Base-by-base conservation (phyloP, 2,113 vertebrate genomes). In the Capricornis sumatraensis region DNA sequence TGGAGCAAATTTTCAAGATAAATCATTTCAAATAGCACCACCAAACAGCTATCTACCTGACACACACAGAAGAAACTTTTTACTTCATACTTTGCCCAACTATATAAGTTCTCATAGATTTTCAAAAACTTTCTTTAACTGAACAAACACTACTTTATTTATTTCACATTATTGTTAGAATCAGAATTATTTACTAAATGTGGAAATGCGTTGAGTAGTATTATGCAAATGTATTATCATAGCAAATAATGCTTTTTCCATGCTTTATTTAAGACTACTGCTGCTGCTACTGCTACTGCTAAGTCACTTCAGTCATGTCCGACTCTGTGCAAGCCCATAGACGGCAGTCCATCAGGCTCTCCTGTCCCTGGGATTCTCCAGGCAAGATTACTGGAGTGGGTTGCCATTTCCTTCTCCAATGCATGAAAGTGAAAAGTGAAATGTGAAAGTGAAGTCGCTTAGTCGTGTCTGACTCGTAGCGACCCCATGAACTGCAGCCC, bases 151-250 rank as follows among this genome's bases (percentile, higher is more conserved):
- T 50, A 52, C 2, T 25, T 28, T 91, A 93, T 57, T 55, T 60
- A 47, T 17, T 76, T 83, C 43, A 94, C 21, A 36, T 78, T 83
- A 8, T 7, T 86, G n/a, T 76, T 87, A 88, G 47, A 84, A 88
- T 58, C 10, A 93, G 87, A 95, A 93, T 53, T 11, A 91, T 45
- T 87, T 74, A 58, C 60, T 33, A 76, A 91, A 19, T 30, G 53
- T 9, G 25, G 40, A 50, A 27, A 4, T 90, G 7, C 3, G 27
- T 93, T 83, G 55, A 83, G 95, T 33, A 90, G 40, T 79, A 10
- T 8, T 78, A 81, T 58, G 11, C 25, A 94, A 71, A 79, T 55
- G 3, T 40, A 78, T 67, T 87, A 47, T 87, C 84, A 71, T 16
- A 90, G 4, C 4, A 71, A 94, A 76, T 60, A 27, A 47, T 67